Evolutionary conservation across 92 coral and sea anemone species (phyloP), one percentile per base, ranked within the genome.

Genomic region (Phenganax subtilis): DNA sequence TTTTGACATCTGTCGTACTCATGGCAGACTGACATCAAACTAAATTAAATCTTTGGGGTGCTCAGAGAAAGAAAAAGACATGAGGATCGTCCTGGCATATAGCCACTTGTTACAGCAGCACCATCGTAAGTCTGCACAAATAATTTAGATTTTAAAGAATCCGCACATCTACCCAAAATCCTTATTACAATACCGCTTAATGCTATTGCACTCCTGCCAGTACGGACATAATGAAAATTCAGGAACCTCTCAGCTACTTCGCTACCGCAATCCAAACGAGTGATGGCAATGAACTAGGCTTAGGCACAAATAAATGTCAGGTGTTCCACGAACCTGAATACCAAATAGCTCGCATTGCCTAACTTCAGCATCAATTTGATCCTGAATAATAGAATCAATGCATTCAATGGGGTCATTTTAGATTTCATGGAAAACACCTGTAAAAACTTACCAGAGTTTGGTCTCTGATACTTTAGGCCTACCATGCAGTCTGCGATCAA

Each of bases 331-430:
- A 14, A 59, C 65, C 65, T 59, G 65, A 59, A 59, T 59, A 7
- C 65, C 16, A 59, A 59, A 59, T 1, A 59, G 25, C 25, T 59
- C 3, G 65, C 65, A 59, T 59, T 59, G n/a, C 25, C 65, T 7
- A 14, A 59, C 65, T 20, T 59, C 65, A 14, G 25, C 4, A 7
- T 59, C 65, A 59, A 7, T 59, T 2, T 59, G n/a, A 59, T 59
- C 65, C 65, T 59, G 65, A 59, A 59, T 59, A 59, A 59, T 7
- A 59, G 65, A 59, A 59, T 59, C 65, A 20, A 59, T 59, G 65
- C 65, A 59, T 59, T 7, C 25, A 37, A 7, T 59, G 65, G 25
- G 25, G 25, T 20, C 25, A 20, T 14, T 14, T 14, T 59, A 20
- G 25, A 20, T 20, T 20, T 20, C 25, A 20, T 7, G 3, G 65